A percentile compares a stretch with the other conserved stretches of the same genome.
These are phyloP conservation scores for Bursaphelenchus mucronatus DNA, from an alignment of 1,140 invertebrate genomes.

Conservation along the genomic window DNA sequence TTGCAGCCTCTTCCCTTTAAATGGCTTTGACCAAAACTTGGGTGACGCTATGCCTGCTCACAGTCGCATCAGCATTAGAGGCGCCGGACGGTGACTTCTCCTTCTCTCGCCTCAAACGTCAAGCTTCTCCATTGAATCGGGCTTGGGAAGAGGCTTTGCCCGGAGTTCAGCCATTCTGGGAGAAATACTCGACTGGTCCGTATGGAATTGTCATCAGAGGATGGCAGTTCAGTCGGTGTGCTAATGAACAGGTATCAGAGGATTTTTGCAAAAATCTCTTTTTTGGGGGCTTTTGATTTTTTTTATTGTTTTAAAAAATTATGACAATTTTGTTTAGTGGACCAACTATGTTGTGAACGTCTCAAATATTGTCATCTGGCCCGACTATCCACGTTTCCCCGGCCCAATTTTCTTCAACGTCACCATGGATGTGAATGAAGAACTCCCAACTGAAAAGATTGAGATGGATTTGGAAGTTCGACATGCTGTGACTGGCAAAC, in stretches of 20 bases:
- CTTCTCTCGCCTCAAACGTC: constrained; percentile 31
- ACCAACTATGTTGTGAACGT: constrained; percentile 60
- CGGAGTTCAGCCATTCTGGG: constrained; percentile 59
- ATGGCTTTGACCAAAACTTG: too few species aligned
- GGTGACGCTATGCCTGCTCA: too few species aligned
- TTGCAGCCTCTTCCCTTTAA: too few species aligned
- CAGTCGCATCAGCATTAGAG: background rate
- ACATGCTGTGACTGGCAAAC: constrained; percentile 59
- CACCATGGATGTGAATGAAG: constrained; percentile 52
- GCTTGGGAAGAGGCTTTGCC: constrained; percentile 58
- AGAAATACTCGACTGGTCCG: constrained; percentile 58
- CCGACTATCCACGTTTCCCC: constrained; percentile 60
- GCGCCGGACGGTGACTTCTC: constrained; percentile 23
- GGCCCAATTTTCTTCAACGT: constrained; percentile 61
- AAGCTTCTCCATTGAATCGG: constrained; percentile 41
- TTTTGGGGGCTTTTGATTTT: too few species aligned
- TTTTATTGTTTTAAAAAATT: too few species aligned
- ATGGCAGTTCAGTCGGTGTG: constrained; percentile 59
- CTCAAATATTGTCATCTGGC: constrained; percentile 61
- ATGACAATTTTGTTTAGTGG: constrained; percentile 43
- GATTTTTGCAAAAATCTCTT: too few species aligned
- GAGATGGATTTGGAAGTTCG: constrained; percentile 61
- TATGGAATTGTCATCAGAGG: constrained; percentile 59
- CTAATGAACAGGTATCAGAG: constrained; percentile 51
- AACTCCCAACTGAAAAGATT: constrained; percentile 58